Conservation (phyloP, 2,888 invertebrate species). For the Scrobipalpa costella region DNA sequence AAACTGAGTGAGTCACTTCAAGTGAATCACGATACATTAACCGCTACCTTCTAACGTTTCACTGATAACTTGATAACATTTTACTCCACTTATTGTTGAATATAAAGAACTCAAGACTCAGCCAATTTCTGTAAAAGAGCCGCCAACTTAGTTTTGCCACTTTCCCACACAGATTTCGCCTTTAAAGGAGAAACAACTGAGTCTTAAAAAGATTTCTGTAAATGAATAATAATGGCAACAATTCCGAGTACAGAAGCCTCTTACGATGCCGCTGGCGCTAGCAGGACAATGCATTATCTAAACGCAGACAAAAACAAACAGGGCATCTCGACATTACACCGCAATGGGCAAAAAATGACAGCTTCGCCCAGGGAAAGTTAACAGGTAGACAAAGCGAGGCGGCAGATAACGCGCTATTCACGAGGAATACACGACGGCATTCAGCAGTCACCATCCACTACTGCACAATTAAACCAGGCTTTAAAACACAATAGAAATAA, state of each 20-base stretch:
- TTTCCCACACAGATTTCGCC: constrained; percentile 28
- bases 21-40: constrained; percentile 58
- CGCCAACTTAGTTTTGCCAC: constrained; percentile 32
- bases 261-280: constrained; percentile 64
- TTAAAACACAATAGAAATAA: constrained; percentile 15
- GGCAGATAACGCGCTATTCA: constrained; percentile 48
- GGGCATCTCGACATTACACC: constrained; percentile 55
- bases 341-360: constrained; percentile 50
- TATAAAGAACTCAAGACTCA: constrained; percentile 43
- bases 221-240: constrained; percentile 37
- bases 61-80: constrained; percentile 59
- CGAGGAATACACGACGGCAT: neutral
- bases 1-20: constrained; percentile 49
- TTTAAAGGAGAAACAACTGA: constrained; percentile 23
- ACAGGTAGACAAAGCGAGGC: constrained; percentile 60
- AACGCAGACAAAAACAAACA: constrained; percentile 65
- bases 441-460: constrained; percentile 3
- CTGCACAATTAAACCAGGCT: constrained; percentile 4
- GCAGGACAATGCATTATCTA: constrained; percentile 63
- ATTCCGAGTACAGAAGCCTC: constrained; percentile 58
- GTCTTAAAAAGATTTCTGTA: neutral
- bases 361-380: constrained; percentile 64
- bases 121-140: constrained; percentile 37
- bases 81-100: constrained; percentile 50
- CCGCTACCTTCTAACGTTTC: constrained; percentile 64